A percentile compares a stretch with the other conserved stretches of the same genome.
Evolutionary conservation across 2,797 vertebrate species (phyloP).

Genomic region (Hippocampus kuda): DNA sequence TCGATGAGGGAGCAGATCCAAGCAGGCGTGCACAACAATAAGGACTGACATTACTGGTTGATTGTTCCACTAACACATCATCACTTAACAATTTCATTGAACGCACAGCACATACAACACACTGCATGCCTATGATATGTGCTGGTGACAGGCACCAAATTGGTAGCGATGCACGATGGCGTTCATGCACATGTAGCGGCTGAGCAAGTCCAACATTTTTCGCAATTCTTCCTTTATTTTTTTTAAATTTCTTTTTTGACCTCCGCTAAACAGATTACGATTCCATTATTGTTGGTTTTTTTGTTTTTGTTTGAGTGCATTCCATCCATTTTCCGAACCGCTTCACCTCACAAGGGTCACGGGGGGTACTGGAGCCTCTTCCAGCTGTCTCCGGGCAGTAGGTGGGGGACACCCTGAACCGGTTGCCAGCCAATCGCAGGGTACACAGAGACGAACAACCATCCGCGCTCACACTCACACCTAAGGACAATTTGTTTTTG

Average conservation of each 20-base stretch:
- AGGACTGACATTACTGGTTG: neutral
- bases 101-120: slow-evolving; percentile 16
- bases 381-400: no score
- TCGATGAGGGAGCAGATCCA: neutral
- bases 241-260: neutral
- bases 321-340: neutral
- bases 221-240: neutral
- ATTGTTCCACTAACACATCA: neutral
- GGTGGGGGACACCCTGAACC: no score
- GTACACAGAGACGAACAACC: no score
- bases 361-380: no score
- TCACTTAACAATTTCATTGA: slow-evolving; percentile 10
- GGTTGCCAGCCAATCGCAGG: no score
- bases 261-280: neutral
- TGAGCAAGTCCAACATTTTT: slow-evolving; percentile 29
- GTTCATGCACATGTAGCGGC: slow-evolving; percentile 45
- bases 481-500: no score
- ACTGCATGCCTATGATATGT: slow-evolving; percentile 33
- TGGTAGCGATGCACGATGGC: slow-evolving; percentile 21
- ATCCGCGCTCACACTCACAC: no score
- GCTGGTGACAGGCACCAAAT: slow-evolving; percentile 2
- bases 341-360: no score
- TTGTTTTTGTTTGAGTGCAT: neutral
- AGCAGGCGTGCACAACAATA: slow-evolving; percentile 3
- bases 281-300: neutral